Evolutionary conservation across 2,888 invertebrate genomes (phyloP).

Genomic region (Strigamia crassipes): DNA sequence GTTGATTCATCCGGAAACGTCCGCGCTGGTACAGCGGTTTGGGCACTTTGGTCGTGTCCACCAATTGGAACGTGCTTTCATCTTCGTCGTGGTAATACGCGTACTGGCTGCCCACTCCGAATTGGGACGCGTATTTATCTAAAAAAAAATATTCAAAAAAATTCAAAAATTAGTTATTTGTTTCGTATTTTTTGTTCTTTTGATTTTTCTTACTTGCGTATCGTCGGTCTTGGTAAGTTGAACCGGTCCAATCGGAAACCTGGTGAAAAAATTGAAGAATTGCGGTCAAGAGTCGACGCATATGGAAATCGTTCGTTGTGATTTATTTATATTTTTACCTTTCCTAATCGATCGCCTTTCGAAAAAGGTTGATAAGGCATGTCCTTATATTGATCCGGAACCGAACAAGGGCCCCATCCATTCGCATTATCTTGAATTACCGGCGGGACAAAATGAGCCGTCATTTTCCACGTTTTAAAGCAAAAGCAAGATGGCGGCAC

Average conservation of each 20-base stretch:
- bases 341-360: constrained; percentile 96
- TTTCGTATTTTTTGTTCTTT: not conserved
- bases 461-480: not conserved
- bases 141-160: constrained; percentile 47
- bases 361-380: constrained; percentile 99
- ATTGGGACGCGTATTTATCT: constrained; percentile 90
- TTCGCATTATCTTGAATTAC: constrained; percentile 80
- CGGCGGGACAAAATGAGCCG: constrained; percentile 67
- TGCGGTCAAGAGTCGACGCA: too few relatives aligned
- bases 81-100: constrained; percentile 99
- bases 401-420: constrained; percentile 97
- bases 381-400: constrained; percentile 91
- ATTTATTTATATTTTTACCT: constrained; percentile 66
- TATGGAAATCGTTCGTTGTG: not conserved
- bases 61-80: constrained; percentile 96
- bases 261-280: constrained; percentile 55
- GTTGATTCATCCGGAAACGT: constrained; percentile 63
- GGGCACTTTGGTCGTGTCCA: constrained; percentile 87
- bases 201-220: constrained; percentile 75
- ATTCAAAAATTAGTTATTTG: not conserved
- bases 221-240: constrained; percentile 88
- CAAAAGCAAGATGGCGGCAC: not conserved
- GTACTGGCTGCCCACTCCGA: constrained; percentile 89
- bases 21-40: constrained; percentile 93
- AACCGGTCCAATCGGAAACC: constrained; percentile 96